Conservation (phyloP, 2,888 invertebrate species). For the Amaurobius ferox region DNA sequence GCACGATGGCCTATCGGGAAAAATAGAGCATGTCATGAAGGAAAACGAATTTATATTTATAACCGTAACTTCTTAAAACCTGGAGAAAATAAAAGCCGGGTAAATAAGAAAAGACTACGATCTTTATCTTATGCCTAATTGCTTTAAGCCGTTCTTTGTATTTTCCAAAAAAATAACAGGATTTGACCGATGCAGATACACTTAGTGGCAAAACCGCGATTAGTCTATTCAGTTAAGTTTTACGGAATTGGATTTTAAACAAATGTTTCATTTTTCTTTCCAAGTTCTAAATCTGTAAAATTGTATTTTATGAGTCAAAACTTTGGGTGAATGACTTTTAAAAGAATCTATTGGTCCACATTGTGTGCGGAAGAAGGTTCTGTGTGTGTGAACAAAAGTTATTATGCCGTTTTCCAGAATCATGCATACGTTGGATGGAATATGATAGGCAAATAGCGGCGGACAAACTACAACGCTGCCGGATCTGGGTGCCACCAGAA, state of each 20-base stretch:
- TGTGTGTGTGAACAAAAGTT: too few species aligned
- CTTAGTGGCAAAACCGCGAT: too few species aligned
- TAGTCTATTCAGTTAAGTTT: too few species aligned
- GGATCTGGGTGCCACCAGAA: too few species aligned
- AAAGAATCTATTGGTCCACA: too few species aligned
- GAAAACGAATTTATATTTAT: slow-evolving; percentile 11
- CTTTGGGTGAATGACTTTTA: not conserved
- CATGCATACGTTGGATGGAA: too few species aligned
- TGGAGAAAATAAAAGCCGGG: not conserved
- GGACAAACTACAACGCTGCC: too few species aligned
- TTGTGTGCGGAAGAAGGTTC: too few species aligned
- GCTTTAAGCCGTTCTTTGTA: not conserved
- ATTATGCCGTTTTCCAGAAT: too few species aligned
- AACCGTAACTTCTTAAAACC: slow-evolving; percentile 8
- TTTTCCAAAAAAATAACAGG: not conserved
- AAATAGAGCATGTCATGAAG: slow-evolving; percentile 4
- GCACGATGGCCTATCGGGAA: not conserved
- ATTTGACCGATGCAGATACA: not conserved
- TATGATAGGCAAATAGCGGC: too few species aligned
- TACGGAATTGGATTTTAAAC: not conserved
- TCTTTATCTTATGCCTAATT: not conserved
- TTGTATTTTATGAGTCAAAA: too few species aligned
- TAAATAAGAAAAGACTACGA: not conserved
- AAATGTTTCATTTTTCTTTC: not conserved
- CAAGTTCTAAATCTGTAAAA: too few species aligned